A percentile compares a stretch with the other conserved stretches of the same genome.
These are phyloP conservation scores for Elephas maximus DNA, from an alignment of 2,113 vertebrate genomes.

Conservation along the genomic window DNA sequence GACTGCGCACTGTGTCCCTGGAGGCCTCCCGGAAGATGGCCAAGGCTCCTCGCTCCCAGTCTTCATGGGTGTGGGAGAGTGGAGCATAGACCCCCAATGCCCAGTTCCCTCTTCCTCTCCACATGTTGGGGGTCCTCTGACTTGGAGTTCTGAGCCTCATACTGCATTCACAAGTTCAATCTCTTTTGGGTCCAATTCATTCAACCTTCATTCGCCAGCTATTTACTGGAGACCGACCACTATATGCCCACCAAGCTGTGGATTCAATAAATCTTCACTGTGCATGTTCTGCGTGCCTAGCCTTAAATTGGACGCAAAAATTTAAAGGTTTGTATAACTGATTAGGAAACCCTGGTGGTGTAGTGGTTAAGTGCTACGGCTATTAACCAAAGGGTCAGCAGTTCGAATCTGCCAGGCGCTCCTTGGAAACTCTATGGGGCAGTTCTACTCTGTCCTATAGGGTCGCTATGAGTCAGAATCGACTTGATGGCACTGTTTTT, in stretches of 20 bases:
- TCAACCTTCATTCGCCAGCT: not conserved
- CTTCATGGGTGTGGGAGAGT: not conserved
- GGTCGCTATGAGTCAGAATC: no score
- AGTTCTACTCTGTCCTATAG: no score
- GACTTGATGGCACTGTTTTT: no score
- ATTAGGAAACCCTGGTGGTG: not conserved
- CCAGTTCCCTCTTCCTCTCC: not conserved
- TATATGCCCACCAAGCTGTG: not conserved
- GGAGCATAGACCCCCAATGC: not conserved
- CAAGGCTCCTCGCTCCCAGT: not conserved
- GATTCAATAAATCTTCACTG: slow-evolving; percentile 23
- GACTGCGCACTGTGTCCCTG: not conserved
- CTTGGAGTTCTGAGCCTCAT: not conserved
- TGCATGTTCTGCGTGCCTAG: slow-evolving; percentile 4
- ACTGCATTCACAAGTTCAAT: not conserved
- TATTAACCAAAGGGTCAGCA: no score
- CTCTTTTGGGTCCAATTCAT: not conserved
- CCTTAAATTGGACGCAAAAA: slow-evolving; percentile 48
- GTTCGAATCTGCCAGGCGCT: no score
- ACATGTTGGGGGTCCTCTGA: not conserved
- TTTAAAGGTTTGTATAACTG: slow-evolving; percentile 42
- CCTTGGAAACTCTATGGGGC: no score
- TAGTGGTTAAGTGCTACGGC: no score
- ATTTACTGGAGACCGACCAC: not conserved
- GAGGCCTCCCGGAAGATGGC: not conserved